Base-by-base conservation (phyloP, 2,113 vertebrate species). In the Abramis brama region DNA sequence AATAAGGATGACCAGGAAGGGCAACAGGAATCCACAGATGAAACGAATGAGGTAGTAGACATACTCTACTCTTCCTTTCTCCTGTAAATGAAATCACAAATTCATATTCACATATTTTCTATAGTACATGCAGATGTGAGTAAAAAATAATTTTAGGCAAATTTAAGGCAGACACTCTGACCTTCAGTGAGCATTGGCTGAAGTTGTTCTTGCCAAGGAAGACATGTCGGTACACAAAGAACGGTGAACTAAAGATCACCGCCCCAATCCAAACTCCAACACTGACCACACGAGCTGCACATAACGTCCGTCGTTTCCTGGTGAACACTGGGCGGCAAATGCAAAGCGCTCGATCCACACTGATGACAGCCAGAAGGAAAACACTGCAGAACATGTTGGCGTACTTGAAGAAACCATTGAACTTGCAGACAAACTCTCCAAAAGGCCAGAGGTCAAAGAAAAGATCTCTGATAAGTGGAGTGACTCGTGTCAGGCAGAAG, bases 381-480 rank as follows among this genome's bases (percentile, higher is more conserved):
- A 96, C 93, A 7, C 94, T 96, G 91, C 94, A 94, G 86, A 94
- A 95, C 95, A 95, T 95, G 91, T 95, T 95, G 89, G 91, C 83
- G 0, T 95, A 94, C 59, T 94, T 94, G 89, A 95, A 94, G 89
- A 95, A 95, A 82, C 94, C 93, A 9, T 91, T 94, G 88, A 95
- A 94, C 85, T 94, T 95, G 92, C 96, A 96, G 43, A 96, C 6
- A 43, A 95, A 94, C 11, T 66, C 0, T 0, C 95, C 94, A 0
- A 94, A 95, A 17, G 94, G 94, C 95, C 95, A 96, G 82, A 92
- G 13, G 21, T 89, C 23, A 1, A 87, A 92, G 88, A 94, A 91
- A 45, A 94, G 2, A 8, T 8, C 86, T 33, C 93, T 94, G 3
- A 81, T 25, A 25, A 95, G 90, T 0, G 93, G 91, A 33, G 93